These are phyloP conservation scores for Andricus grossulariae DNA, from an alignment of 1,140 invertebrate genomes.

Conservation along the genomic window DNA sequence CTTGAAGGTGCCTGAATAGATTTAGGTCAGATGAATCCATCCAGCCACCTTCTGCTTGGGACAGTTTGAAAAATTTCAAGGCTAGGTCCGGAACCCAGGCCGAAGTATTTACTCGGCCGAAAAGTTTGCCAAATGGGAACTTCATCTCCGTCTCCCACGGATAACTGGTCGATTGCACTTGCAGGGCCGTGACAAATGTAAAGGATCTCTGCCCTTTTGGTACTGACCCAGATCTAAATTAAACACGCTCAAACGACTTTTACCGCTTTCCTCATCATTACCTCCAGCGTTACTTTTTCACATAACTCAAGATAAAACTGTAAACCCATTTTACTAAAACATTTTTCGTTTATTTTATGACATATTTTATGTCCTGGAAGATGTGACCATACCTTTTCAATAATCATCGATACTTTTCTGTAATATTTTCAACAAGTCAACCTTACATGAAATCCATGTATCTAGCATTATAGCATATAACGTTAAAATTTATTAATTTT, in stretches of 20 bases:
- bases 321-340: not conserved
- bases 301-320: not conserved
- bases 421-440: too few relatives aligned
- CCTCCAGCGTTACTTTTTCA: not conserved
- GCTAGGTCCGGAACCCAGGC: constrained; percentile 9
- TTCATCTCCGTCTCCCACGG: constrained; percentile 27
- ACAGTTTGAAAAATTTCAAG: constrained; percentile 22
- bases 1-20: not conserved
- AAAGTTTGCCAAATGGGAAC: constrained; percentile 35
- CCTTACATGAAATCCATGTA: too few relatives aligned
- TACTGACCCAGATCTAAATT: constrained; percentile 29
- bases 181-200: constrained; percentile 22
- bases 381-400: too few relatives aligned
- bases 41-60: constrained; percentile 11
- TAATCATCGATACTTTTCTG: too few relatives aligned
- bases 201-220: constrained; percentile 1
- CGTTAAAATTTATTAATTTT: too few relatives aligned
- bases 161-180: constrained; percentile 26
- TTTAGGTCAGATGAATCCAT: constrained; percentile 23
- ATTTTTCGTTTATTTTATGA: not conserved
- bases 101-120: constrained; percentile 33
- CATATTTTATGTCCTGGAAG: too few relatives aligned
- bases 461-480: too few relatives aligned
- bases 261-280: constrained; percentile 12
- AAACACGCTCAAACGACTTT: constrained; percentile 15